Percentiles rank a stretch among this genome's conserved stretches.
Conservation (phyloP, 1,140 invertebrate genomes). For the Argopecten irradians region DNA sequence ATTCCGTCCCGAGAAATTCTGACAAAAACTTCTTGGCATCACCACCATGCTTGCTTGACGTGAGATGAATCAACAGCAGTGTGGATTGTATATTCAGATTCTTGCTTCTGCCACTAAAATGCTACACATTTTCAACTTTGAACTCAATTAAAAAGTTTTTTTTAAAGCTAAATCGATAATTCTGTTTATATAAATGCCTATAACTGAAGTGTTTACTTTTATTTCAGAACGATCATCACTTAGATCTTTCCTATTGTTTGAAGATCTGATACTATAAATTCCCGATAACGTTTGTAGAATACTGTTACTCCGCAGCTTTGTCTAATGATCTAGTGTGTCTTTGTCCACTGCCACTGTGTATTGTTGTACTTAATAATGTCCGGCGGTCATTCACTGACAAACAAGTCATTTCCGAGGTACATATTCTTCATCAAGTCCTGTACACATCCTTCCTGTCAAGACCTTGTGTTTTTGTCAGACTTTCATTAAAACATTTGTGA, state of each 20-base stretch:
- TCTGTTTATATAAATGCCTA: too few relatives aligned
- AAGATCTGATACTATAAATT: too few relatives aligned
- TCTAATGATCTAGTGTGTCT: too few relatives aligned
- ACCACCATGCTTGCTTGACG: neutral
- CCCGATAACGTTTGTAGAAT: too few relatives aligned
- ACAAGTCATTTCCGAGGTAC: neutral
- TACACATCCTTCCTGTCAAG: neutral
- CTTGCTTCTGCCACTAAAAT: neutral
- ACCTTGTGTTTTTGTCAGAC: neutral
- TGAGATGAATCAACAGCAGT: neutral
- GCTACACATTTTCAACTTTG: neutral
- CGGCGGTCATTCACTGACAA: neutral
- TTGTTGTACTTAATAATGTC: neutral
- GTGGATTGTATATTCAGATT: too few relatives aligned
- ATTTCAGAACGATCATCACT: too few relatives aligned
- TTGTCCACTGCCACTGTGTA: neutral
- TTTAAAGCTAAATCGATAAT: too few relatives aligned
- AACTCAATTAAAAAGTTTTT: neutral
- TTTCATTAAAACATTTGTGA: neutral
- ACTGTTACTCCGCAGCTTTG: too few relatives aligned
- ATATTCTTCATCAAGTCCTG: neutral
- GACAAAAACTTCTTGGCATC: neutral
- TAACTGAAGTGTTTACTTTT: too few relatives aligned
- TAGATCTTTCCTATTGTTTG: too few relatives aligned
- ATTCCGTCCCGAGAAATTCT: neutral